Percentiles rank a stretch among this genome's conserved stretches.
These are phyloP conservation scores for Mesaphorura yosii DNA, from an alignment of 1,140 invertebrate genomes.

Conservation along the genomic window DNA sequence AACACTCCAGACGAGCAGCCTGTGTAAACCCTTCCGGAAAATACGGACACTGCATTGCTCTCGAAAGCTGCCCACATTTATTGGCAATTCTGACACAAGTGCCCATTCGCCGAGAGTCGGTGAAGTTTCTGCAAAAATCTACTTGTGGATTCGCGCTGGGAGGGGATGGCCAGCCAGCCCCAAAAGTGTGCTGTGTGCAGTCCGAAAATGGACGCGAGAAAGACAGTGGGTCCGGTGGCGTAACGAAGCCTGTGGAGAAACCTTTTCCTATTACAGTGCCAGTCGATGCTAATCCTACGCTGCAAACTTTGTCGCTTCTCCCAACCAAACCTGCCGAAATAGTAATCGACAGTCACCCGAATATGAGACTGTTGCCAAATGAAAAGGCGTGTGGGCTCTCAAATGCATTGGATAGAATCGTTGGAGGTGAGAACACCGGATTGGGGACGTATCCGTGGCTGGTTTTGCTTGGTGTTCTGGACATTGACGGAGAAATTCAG, in stretches of 20 bases:
- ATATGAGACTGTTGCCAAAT: background rate
- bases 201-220: no score
- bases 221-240: background rate
- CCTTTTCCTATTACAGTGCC: background rate
- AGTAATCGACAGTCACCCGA: background rate
- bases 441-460: conserved; percentile 42
- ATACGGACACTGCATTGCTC: conserved; percentile 3
- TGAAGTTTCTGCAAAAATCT: conserved; percentile 5
- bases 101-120: conserved; percentile 2
- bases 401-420: conserved; percentile 37
- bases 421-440: conserved; percentile 45
- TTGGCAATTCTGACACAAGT: background rate
- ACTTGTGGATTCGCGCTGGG: conserved; percentile 12
- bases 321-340: background rate
- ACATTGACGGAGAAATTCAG: background rate
- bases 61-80: background rate
- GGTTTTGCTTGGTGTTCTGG: background rate
- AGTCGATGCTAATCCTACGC: background rate
- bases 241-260: background rate
- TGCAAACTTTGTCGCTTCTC: background rate
- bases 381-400: background rate
- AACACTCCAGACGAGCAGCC: no score
- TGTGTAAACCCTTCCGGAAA: conserved; percentile 5
- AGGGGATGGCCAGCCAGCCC: background rate
- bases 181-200: conserved; percentile 10